These are phyloP conservation scores for Apotomis betuletana DNA, from an alignment of 2,888 invertebrate genomes.

Conservation along the genomic window DNA sequence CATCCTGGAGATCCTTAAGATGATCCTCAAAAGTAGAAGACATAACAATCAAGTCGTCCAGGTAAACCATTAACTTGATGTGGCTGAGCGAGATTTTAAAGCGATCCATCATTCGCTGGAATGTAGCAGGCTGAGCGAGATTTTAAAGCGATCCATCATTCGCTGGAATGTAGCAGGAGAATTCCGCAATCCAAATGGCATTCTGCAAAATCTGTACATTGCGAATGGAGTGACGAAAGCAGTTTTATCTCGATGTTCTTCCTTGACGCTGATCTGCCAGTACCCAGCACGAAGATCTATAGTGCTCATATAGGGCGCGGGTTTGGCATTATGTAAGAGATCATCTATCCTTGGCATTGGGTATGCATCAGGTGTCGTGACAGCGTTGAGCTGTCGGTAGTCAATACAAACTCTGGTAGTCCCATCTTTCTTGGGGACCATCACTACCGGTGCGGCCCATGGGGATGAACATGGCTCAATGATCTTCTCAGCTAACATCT, in stretches of 20 bases:
- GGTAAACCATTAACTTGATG: too few relatives aligned
- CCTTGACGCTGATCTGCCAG: too few relatives aligned
- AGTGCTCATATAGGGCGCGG: too few relatives aligned
- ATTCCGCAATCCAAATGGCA: conserved; percentile 7
- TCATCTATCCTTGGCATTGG: conserved; percentile 6
- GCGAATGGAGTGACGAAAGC: not conserved
- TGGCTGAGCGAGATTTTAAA: too few relatives aligned
- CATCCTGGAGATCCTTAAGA: conserved; percentile 3
- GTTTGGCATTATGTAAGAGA: not conserved
- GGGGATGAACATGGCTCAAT: conserved; percentile 54
- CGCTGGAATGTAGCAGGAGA: not conserved
- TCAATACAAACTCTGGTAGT: conserved; percentile 55
- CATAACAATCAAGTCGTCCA: conserved; percentile 4
- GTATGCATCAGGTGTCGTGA: conserved; percentile 7
- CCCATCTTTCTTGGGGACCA: conserved; percentile 57
- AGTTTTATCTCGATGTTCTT: not conserved
- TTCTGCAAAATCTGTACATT: not conserved
- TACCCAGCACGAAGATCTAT: too few relatives aligned
- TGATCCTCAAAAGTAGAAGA: not conserved
- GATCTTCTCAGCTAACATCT: conserved; percentile 34
- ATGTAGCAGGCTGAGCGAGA: not conserved
- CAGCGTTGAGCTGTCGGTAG: conserved; percentile 47
- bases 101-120: too few relatives aligned
- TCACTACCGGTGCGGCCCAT: conserved; percentile 58
- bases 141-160: too few relatives aligned